These are phyloP conservation scores for Pygoscelis antarcticus DNA, from an alignment of 2,113 vertebrate species.

Conservation along the genomic window DNA sequence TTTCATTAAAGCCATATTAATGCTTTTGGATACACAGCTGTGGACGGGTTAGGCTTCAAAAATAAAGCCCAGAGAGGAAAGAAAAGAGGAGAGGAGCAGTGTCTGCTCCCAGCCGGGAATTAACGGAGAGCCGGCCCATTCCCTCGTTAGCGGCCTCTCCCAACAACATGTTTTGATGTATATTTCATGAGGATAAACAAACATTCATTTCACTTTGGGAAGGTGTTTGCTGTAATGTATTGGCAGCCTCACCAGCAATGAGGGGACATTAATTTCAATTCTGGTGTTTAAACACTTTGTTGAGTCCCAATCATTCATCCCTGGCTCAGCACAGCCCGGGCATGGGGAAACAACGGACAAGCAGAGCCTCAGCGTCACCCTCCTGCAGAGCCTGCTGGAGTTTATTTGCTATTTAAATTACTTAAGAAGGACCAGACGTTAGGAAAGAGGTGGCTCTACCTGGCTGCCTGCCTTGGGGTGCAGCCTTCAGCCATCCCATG, in stretches of 20 bases:
- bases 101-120: conserved; percentile 12
- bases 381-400: background rate
- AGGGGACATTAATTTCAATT: conserved; percentile 90
- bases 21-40: conserved; percentile 77
- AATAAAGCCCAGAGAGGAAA: conserved; percentile 26
- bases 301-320: conserved; percentile 87
- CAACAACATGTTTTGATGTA: conserved; percentile 78
- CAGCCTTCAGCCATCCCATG: background rate
- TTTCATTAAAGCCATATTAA: conserved; percentile 83
- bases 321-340: conserved; percentile 52
- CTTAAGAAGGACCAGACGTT: background rate
- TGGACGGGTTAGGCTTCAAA: conserved; percentile 60
- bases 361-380: background rate
- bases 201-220: conserved; percentile 90
- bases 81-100: background rate
- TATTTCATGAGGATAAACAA: conserved; percentile 92
- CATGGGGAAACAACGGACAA: background rate
- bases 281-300: conserved; percentile 87
- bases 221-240: conserved; percentile 88
- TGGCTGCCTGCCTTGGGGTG: background rate
- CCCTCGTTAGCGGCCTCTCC: conserved; percentile 63
- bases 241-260: conserved; percentile 82
- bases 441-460: background rate
- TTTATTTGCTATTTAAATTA: background rate
- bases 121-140: background rate